Conservation (phyloP, 2,113 vertebrate species). For the Aramus guarauna region DNA sequence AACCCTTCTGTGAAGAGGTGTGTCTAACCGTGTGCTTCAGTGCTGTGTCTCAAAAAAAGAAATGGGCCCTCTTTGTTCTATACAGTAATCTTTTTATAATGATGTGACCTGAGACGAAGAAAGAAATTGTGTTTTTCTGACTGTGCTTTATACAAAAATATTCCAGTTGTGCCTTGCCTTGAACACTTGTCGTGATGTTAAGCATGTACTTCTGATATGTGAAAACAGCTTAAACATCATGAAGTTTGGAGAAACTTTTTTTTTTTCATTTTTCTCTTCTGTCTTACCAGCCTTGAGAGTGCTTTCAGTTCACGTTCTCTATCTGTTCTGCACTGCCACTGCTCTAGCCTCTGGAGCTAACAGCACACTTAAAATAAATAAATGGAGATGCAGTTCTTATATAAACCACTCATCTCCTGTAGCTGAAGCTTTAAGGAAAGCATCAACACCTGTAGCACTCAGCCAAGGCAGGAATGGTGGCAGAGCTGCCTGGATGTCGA, state of each 20-base stretch:
- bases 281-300: background rate
- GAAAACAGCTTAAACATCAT: background rate
- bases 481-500: background rate
- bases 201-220: background rate
- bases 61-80: background rate
- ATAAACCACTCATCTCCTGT: background rate
- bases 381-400: background rate
- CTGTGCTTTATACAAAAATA: background rate
- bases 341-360: background rate
- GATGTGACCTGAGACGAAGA: background rate
- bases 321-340: background rate
- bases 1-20: background rate
- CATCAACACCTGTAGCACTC: background rate
- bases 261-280: background rate
- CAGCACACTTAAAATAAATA: background rate
- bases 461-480: background rate
- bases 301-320: background rate
- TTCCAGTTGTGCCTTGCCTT: background rate
- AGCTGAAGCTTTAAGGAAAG: background rate
- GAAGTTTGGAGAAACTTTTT: background rate
- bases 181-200: background rate
- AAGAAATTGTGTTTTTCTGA: background rate
- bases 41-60: background rate
- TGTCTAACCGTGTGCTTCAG: background rate
- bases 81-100: background rate